These are phyloP conservation scores for Hypena proboscidalis DNA, from an alignment of 2,888 invertebrate species.

Conservation along the genomic window DNA sequence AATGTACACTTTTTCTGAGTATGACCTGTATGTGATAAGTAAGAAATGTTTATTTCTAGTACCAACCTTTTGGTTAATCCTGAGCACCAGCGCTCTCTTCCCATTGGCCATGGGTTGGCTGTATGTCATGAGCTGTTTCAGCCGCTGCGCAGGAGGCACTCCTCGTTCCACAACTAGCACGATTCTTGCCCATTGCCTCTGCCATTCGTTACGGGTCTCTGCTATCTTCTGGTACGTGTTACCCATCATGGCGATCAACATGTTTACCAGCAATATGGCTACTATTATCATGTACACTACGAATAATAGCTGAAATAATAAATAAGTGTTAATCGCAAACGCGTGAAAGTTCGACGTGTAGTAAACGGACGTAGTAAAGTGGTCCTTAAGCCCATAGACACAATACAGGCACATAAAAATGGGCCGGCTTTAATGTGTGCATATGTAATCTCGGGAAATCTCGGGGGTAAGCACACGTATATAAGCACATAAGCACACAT, in stretches of 20 bases:
- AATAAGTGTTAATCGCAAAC: not conserved
- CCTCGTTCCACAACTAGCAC: conserved; percentile 98
- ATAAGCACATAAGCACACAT: too few relatives aligned
- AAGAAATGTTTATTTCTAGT: too few relatives aligned
- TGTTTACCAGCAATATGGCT: conserved; percentile 97
- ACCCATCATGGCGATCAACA: conserved; percentile 99
- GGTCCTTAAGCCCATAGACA: too few relatives aligned
- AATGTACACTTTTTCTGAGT: too few relatives aligned
- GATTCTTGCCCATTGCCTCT: conserved; percentile 98
- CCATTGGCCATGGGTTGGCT: conserved; percentile 98
- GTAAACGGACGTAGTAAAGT: too few relatives aligned
- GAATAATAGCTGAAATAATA: conserved; percentile 89
- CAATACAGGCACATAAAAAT: too few relatives aligned
- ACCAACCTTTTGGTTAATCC: conserved; percentile 94
- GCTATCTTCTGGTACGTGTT: conserved; percentile 99
- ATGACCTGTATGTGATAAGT: too few relatives aligned
- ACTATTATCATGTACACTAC: conserved; percentile 99
- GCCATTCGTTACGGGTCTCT: conserved; percentile 99
- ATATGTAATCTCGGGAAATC: too few relatives aligned
- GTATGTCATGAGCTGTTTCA: conserved; percentile 94
- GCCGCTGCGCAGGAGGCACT: conserved; percentile 94
- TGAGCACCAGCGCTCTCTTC: conserved; percentile 92
- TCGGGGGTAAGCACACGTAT: too few relatives aligned
- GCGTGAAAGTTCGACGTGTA: too few relatives aligned
- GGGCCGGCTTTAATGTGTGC: too few relatives aligned